Conservation (phyloP, 2,888 invertebrate genomes). For the Euzophera pinguis region DNA sequence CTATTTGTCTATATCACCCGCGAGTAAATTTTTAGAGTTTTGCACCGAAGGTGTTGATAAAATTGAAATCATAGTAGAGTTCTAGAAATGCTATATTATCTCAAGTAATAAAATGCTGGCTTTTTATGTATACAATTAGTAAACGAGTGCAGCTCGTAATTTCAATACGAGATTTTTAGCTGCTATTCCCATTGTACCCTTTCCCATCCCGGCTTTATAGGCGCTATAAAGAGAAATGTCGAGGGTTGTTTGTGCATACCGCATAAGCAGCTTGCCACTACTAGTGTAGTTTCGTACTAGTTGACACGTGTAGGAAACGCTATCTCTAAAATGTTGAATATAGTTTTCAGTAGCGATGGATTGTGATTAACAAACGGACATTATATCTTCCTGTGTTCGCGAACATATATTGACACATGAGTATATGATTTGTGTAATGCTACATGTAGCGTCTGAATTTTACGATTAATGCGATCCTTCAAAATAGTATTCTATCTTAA, state of each 20-base stretch:
- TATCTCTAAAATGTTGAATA: not conserved
- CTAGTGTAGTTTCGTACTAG: not conserved
- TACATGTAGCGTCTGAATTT: not conserved
- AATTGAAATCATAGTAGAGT: too few species aligned
- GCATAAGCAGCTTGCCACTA: not conserved
- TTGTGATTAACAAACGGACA: too few species aligned
- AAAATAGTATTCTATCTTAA: too few species aligned
- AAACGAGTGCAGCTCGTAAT: not conserved
- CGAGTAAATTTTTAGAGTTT: too few species aligned
- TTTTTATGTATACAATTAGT: not conserved
- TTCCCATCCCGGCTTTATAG: not conserved
- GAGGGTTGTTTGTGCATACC: not conserved
- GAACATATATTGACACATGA: not conserved
- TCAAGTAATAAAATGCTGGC: not conserved
- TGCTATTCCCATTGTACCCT: not conserved
- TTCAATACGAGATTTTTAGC: not conserved
- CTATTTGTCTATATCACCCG: too few species aligned
- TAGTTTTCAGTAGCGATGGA: too few species aligned
- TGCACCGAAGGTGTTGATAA: too few species aligned
- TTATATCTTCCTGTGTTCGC: too few species aligned
- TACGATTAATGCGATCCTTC: too few species aligned
- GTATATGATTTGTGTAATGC: not conserved
- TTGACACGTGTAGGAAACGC: not conserved
- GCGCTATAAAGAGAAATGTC: not conserved
- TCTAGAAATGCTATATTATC: not conserved